A percentile compares a stretch with the other conserved stretches of the same genome.
These are phyloP conservation scores for Pavo muticus DNA, from an alignment of 2,113 vertebrate species.

Conservation along the genomic window DNA sequence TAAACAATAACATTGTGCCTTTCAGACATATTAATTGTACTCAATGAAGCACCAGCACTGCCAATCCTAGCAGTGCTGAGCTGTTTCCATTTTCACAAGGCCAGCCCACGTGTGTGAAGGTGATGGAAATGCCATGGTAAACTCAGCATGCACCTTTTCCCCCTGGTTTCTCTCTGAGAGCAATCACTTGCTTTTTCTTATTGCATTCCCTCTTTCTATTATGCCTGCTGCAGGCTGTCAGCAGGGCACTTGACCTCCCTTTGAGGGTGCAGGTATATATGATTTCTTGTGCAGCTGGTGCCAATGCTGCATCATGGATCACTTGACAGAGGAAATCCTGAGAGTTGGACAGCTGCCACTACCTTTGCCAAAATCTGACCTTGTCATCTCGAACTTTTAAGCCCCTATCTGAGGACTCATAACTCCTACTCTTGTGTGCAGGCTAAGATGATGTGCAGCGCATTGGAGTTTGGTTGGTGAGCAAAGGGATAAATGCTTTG, in stretches of 20 bases:
- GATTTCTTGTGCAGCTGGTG: background rate
- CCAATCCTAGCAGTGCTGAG: background rate
- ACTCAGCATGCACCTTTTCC: background rate
- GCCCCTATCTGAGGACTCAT: background rate
- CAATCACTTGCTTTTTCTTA: background rate
- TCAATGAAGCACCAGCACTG: background rate
- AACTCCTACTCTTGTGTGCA: background rate
- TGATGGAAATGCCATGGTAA: background rate
- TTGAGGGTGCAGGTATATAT: background rate
- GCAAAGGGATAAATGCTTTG: background rate
- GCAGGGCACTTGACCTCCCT: background rate
- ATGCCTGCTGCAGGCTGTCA: background rate
- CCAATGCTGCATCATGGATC: background rate
- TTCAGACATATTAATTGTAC: background rate
- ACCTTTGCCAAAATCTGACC: slow-evolving; percentile 1
- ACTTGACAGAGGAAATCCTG: background rate
- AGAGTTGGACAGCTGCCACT: background rate
- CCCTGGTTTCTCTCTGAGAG: background rate
- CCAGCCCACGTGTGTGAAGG: background rate
- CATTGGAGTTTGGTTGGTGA: background rate
- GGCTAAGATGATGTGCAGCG: background rate
- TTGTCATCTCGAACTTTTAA: background rate
- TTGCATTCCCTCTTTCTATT: background rate
- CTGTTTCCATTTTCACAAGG: background rate
- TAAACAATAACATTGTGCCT: background rate